phyloP scores from a whole-genome alignment of 2,888 invertebrate genomes.

The Muschampia plurimacula region DNA sequence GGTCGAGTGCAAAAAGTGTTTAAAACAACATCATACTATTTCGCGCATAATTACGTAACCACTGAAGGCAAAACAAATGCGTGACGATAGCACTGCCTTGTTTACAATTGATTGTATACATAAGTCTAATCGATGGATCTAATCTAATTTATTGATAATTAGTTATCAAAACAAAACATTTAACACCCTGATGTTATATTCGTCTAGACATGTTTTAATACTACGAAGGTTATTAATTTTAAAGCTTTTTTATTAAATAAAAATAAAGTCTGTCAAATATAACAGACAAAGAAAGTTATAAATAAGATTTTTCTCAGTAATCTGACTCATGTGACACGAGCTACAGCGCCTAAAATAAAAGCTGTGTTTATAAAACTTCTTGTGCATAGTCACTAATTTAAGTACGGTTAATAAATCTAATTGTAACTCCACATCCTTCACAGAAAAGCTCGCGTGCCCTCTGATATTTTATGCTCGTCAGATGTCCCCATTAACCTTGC shows the following conservation, averaged over 20 bases:
- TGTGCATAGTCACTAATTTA: conserved; percentile 14
- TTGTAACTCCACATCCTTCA: conserved; percentile 32
- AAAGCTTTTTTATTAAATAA: too few species aligned
- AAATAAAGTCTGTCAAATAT: not conserved
- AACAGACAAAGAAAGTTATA: conserved; percentile 1
- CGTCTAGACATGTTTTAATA: conserved; percentile 20
- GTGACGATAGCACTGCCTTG: conserved; percentile 13
- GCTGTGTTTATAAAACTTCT: not conserved
- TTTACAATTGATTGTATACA: not conserved
- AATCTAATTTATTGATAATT: conserved; percentile 6
- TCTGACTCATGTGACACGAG: not conserved
- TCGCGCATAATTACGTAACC: conserved; percentile 29
- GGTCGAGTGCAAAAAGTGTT: conserved; percentile 27
- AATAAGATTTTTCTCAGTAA: not conserved
- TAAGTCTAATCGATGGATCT: not conserved
- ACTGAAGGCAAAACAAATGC: conserved; percentile 23
- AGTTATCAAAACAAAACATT: conserved; percentile 17
- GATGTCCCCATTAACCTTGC: conserved; percentile 37
- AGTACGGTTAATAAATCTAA: conserved; percentile 34
- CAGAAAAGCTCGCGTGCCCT: conserved; percentile 27
- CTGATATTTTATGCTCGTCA: conserved; percentile 33
- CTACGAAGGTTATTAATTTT: not conserved
- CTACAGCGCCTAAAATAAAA: not conserved
- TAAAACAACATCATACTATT: conserved; percentile 17
- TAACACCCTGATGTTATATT: conserved; percentile 19